Evolutionary conservation across 2,797 vertebrate species (phyloP), one percentile per base, ranked within the genome.

Genomic region (Sylvia borin): DNA sequence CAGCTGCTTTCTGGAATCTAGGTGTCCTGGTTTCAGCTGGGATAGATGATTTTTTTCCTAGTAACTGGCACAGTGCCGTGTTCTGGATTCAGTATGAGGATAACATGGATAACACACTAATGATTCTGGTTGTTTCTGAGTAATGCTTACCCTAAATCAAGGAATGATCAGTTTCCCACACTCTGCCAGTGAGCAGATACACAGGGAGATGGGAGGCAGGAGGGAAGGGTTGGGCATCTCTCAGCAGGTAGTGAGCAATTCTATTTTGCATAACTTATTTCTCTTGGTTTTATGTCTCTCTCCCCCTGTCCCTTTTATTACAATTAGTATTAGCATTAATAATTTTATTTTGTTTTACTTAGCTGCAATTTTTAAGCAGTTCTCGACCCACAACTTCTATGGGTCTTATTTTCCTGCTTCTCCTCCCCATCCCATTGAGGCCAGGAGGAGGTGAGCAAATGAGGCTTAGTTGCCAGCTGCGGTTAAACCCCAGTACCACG

Each of bases 321-420:
- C 3, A 47, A 64, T 40, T 45, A 64, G 7, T 9, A 25, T 45
- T 11, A 45, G 38, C 17, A 83, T 27, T 22, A 51, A 25, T 26
- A 58, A 8, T 58, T 64, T 3, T 22, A 38, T 38, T 50, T 45
- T 58, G 5, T n/a, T 58, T 57, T 31, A 58, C 12, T 65, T 51
- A 16, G 25, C 10, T 40, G 40, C n/a, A 57, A 14, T 51, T 51
- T n/a, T 64, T 45, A 53, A 40, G 26, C 2, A 2, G 14, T 34
- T 57, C 65, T 83, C 0, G 0, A 76, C 2, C 7, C n/a, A 25
- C 20, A 64, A 8, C 2, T 45, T 58, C 11, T 40, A 6, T 16
- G 4, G 15, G 10, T 20, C 45, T 64, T 64, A 32, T 71, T 58
- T 21, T 65, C 21, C 29, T 40, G 25, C 20, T 57, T 71, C n/a